These are phyloP conservation scores for Bostrychus sinensis DNA, from an alignment of 2,113 vertebrate species.

Conservation along the genomic window DNA sequence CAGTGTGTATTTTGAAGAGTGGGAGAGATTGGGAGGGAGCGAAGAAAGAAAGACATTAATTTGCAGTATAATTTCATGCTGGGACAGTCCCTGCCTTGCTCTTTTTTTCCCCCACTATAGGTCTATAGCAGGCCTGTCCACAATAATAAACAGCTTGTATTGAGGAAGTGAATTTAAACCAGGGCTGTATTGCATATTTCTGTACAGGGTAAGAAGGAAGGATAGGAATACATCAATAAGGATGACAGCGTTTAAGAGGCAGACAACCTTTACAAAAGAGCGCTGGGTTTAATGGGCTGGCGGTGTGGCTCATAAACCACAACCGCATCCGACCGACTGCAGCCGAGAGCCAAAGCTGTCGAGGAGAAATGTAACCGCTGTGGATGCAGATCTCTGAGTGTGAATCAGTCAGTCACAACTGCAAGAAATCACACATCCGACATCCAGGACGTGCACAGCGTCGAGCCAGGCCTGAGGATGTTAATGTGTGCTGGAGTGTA, in stretches of 20 bases:
- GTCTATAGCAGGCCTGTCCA: conserved; percentile 60
- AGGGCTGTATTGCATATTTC: conserved; percentile 77
- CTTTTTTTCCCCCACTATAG: conserved; percentile 28
- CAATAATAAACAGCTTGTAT: conserved; percentile 81
- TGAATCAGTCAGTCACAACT: conserved; percentile 27
- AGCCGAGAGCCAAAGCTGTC: conserved; percentile 43
- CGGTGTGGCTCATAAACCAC: conserved; percentile 75
- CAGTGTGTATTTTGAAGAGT: conserved; percentile 53
- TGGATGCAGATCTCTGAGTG: conserved; percentile 27
- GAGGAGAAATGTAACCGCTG: conserved; percentile 38
- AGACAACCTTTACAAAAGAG: conserved; percentile 86
- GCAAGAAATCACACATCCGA: conserved; percentile 27
- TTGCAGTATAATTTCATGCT: conserved; percentile 79
- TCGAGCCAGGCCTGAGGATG: not conserved
- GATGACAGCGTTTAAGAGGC: conserved; percentile 82
- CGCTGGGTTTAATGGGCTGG: conserved; percentile 75
- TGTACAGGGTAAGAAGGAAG: conserved; percentile 53
- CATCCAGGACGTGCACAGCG: not conserved
- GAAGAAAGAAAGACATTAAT: conserved; percentile 79
- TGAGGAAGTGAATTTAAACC: conserved; percentile 80
- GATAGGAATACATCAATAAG: conserved; percentile 81
- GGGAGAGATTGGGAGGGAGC: conserved; percentile 46
- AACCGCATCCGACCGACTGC: conserved; percentile 51
- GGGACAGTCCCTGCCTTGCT: conserved; percentile 45
- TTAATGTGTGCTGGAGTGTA: not conserved